Evolutionary conservation across 2,888 invertebrate species (phyloP).

Genomic region (Scrobipalpa costella): DNA sequence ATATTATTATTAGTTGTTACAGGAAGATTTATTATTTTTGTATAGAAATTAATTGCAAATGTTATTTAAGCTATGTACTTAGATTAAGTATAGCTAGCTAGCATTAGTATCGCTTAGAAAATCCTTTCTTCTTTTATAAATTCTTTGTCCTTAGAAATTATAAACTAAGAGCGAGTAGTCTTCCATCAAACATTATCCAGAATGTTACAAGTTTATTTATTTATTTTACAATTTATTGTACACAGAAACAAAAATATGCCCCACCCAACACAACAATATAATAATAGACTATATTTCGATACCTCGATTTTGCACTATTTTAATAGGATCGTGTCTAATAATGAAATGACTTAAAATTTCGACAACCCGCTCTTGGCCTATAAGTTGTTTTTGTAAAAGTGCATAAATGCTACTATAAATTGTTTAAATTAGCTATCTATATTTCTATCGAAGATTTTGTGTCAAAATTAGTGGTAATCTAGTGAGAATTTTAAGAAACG

Average conservation of each 20-base stretch:
- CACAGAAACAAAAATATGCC: too few species aligned
- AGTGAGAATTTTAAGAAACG: not conserved
- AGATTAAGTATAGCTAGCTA: constrained; percentile 28
- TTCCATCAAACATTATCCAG: not conserved
- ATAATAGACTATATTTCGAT: too few species aligned
- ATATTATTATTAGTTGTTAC: not conserved
- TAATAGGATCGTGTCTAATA: not conserved
- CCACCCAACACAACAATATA: too few species aligned
- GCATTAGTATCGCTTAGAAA: constrained; percentile 16
- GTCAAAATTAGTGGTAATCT: not conserved
- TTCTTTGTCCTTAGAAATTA: not conserved
- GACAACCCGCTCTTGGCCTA: not conserved
- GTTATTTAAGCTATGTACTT: constrained; percentile 25
- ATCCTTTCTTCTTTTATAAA: not conserved
- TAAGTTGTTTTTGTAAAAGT: not conserved
- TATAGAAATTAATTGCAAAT: constrained; percentile 20
- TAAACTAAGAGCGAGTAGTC: not conserved
- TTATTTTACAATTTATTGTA: too few species aligned
- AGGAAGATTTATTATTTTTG: constrained; percentile 5
- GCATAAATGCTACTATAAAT: constrained; percentile 2
- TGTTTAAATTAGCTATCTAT: constrained; percentile 29
- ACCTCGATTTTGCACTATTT: too few species aligned
- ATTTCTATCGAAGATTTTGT: constrained; percentile 24
- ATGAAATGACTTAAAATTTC: not conserved
- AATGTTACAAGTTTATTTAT: too few species aligned